A percentile compares a stretch with the other conserved stretches of the same genome.
Conservation (phyloP, 2,888 invertebrate species). For the Cheilosia soror region DNA sequence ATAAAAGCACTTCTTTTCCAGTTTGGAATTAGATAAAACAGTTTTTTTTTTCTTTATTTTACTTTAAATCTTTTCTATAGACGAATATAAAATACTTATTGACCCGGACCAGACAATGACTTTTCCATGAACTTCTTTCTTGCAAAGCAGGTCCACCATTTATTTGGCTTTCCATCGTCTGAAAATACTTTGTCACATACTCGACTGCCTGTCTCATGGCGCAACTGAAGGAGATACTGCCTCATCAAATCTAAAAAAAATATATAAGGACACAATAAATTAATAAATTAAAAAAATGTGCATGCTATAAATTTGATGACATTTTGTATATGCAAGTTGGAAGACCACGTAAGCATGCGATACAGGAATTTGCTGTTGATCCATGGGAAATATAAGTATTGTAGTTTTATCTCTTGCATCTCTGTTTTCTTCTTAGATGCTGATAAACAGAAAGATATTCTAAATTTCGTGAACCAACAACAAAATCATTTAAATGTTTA, state of each 20-base stretch:
- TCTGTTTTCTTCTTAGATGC: no score
- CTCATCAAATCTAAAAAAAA: constrained; percentile 91
- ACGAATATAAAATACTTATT: constrained; percentile 76
- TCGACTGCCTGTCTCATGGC: constrained; percentile 97
- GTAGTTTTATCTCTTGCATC: no score
- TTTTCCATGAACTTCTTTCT: constrained; percentile 99
- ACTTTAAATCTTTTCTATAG: constrained; percentile 32
- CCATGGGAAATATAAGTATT: no score
- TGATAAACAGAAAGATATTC: no score
- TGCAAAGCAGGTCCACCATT: constrained; percentile 99
- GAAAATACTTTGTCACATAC: constrained; percentile 96
- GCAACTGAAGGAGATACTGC: constrained; percentile 95
- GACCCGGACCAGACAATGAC: constrained; percentile 87
- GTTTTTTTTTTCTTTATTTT: constrained; percentile 27
- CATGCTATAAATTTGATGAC: no score
- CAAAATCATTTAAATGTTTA: constrained; percentile 69
- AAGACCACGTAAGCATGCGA: no score
- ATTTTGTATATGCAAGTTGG: no score
- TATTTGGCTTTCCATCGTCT: constrained; percentile 97
- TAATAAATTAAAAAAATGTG: no score
- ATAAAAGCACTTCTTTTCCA: constrained; percentile 59
- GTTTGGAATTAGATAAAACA: constrained; percentile 44
- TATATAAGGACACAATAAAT: background rate
- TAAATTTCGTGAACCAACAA: background rate
- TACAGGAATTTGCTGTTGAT: no score